Percentiles rank a stretch among this genome's conserved stretches.
phyloP scores from a whole-genome alignment of 1,140 invertebrate species.

The Galendromus occidentalis region DNA sequence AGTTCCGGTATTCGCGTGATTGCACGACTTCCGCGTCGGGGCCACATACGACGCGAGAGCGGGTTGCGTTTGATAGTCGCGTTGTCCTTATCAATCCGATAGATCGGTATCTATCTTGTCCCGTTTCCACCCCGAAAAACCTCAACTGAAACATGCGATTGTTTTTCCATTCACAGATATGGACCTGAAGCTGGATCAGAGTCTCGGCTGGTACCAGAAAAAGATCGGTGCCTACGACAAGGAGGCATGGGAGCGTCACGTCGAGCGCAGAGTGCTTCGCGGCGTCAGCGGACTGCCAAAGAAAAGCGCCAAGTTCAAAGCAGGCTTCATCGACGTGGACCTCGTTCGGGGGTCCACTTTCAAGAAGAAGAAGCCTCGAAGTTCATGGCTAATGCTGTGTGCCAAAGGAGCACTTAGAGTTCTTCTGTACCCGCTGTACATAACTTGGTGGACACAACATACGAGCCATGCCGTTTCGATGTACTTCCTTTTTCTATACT shows the following conservation, averaged over 20 bases:
- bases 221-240: conserved; percentile 83
- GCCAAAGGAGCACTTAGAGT: conserved; percentile 34
- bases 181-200: conserved; percentile 8
- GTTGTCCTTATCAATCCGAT: no score
- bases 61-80: no score
- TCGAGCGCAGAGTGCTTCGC: conserved; percentile 65
- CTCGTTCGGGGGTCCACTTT: conserved; percentile 49
- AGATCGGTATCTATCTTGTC: no score
- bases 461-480: conserved; percentile 50
- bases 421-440: conserved; percentile 56
- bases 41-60: no score
- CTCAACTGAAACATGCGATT: no score
- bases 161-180: background rate
- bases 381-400: conserved; percentile 1
- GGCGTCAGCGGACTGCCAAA: conserved; percentile 64
- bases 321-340: conserved; percentile 84
- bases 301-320: conserved; percentile 64
- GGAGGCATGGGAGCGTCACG: conserved; percentile 81
- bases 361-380: conserved; percentile 29
- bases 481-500: conserved; percentile 50
- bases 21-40: no score
- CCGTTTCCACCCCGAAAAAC: no score
- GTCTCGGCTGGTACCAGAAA: conserved; percentile 19
- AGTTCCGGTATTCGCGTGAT: no score
- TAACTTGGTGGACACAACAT: conserved; percentile 69